Base-by-base conservation (phyloP, 2,797 vertebrate genomes). In the Moxostoma hubbsi region DNA sequence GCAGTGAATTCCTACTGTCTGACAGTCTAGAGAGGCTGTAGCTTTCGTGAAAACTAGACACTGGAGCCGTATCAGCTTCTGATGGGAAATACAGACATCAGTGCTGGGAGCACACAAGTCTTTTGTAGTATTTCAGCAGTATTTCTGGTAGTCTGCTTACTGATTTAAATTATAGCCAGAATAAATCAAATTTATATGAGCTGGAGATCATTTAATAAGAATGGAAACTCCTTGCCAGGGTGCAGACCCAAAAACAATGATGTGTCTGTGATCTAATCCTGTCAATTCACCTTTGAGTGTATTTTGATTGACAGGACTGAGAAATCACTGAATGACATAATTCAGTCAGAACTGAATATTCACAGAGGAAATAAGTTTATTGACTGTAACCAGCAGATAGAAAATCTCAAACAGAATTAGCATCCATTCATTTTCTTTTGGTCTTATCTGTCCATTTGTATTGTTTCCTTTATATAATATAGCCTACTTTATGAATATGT, bases 1-100 rank as follows among this genome's bases (percentile, higher is more conserved):
- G 70, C 18, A 4, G 67, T 50, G 62, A 65, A 72, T 53, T 65
- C 24, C 59, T 53, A 69, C 49, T 49, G 50, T 36, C 59, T 75
- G 66, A 50, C 73, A 77, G 64, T 58, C 46, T 50, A 50, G 46
- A 50, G 65, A 81, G 54, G 15, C 53, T 53, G 36, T 65, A 24
- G 16, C 77, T 55, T 73, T 65, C 18, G 69, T 55, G 59, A 45
- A 80, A 80, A 66, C 49, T 16, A 66, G 45, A 45, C 69, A 15
- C 46, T 47, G 50, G 2, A 74, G 51, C 74, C 74, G 7, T 62
- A 70, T 67, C 11, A 16, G 1, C 43, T n/a, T 8, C 65, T 80
- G 49, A 78, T 78, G 64, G 58, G 58, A 81, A 81, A 66, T 75
- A 54, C 71, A 79, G 70, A 59, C 55, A 49, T 58, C 24, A 43